These are phyloP conservation scores for Crocuta crocuta DNA, from an alignment of 2,113 vertebrate genomes.

Conservation along the genomic window DNA sequence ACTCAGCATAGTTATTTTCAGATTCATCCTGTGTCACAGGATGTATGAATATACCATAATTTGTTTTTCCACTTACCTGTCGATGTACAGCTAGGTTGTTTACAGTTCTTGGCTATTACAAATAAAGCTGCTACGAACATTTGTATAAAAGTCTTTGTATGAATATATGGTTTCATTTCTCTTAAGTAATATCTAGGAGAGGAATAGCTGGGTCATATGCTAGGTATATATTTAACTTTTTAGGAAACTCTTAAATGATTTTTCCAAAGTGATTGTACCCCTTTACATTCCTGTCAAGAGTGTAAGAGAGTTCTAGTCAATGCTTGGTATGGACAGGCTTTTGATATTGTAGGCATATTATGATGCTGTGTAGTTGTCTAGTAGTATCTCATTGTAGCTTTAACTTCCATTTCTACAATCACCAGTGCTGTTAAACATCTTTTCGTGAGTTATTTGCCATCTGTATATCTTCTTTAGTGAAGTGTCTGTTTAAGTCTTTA, in stretches of 20 bases:
- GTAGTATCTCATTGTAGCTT: background rate
- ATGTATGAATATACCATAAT: background rate
- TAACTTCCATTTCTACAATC: background rate
- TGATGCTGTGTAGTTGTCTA: background rate
- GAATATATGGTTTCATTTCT: constrained; percentile 34
- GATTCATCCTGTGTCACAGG: background rate
- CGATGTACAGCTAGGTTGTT: constrained; percentile 1
- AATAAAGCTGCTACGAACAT: constrained; percentile 47
- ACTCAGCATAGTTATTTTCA: constrained; percentile 38
- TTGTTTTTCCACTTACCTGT: background rate
- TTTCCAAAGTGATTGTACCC: background rate
- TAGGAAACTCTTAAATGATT: background rate
- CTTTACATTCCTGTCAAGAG: background rate
- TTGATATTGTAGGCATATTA: background rate
- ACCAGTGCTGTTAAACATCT: background rate
- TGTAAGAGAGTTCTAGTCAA: background rate
- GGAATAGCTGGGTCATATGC: background rate
- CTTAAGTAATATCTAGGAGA: background rate
- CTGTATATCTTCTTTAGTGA: background rate
- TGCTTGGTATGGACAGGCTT: background rate
- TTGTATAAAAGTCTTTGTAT: constrained; percentile 9
- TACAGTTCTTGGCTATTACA: background rate
- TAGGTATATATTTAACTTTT: constrained; percentile 25
- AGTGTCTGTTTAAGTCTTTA: constrained; percentile 29
- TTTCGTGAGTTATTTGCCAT: background rate